Evolutionary conservation across 2,888 invertebrate species (phyloP), one percentile per base, ranked within the genome.

Genomic region (Aelia acuminata): DNA sequence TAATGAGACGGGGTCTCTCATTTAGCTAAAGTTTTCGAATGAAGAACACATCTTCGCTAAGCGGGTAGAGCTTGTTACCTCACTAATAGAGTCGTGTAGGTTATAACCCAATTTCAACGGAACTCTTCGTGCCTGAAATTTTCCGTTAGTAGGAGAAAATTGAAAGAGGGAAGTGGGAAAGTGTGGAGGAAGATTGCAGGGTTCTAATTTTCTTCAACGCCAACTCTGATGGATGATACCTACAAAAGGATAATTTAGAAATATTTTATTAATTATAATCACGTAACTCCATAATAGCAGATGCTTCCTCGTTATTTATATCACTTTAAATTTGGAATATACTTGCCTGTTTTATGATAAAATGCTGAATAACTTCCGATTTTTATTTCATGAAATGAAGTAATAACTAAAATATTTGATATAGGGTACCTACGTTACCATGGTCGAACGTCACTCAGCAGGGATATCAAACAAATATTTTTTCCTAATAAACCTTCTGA

Each of bases 101-200:
- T 70, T 70, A 31, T 70, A 70, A 70, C 20, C 35, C 63, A 70
- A 70, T 70, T 70, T 70, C 35, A 70, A 70, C 63, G 63, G 26
- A 70, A 70, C 63, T 70, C 63, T 70, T 70, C 63, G 63, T 70
- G 63, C 31, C 20, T 70, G 63, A 70, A 70, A 70, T 70, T 70
- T 70, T 70, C 31, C 63, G 63, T 70, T 70, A 63, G 63, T 63
- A 70, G 63, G 63, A 70, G 63, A 70, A 70, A 70, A 70, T 70
- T 70, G 63, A 70, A 70, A 35, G 31, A 13, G 35, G 63, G 35
- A 10, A n/a, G 43, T 43, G 10, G 43, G 63, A 3, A 18, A 26
- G 22, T 13, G 20, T 31, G 1, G 31, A 18, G 2, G 35, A 35
- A 35, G 20, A 18, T 3, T 35, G 4, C 5, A 26, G 15, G 18